These are phyloP conservation scores for Bombus superbus DNA, from an alignment of 1,140 invertebrate genomes.

Conservation along the genomic window DNA sequence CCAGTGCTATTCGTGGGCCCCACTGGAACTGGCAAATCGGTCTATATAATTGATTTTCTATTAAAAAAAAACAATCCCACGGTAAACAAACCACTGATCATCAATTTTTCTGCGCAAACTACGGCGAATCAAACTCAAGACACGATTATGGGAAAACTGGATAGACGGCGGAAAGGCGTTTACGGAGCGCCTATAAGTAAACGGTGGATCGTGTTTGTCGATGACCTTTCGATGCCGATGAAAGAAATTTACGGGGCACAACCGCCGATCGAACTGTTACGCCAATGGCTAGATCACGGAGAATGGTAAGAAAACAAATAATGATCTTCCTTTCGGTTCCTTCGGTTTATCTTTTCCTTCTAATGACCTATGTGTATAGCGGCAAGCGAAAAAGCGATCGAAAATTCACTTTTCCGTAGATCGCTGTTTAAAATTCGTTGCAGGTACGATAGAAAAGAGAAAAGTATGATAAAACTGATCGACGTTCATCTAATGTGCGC, in stretches of 20 bases:
- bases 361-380: neutral
- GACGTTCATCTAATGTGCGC: constrained; percentile 94
- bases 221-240: constrained; percentile 96
- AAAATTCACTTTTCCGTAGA: neutral
- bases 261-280: constrained; percentile 94
- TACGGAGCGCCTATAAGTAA: constrained; percentile 95
- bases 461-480: constrained; percentile 91
- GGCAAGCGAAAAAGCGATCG: neutral
- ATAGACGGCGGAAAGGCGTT: constrained; percentile 97
- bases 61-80: constrained; percentile 91
- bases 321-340: neutral
- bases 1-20: constrained; percentile 94
- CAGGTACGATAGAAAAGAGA: constrained; percentile 95
- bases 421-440: constrained; percentile 76
- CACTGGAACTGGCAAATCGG: constrained; percentile 96
- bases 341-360: fast-evolving
- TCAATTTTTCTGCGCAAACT: constrained; percentile 97
- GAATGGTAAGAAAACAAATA: constrained; percentile 86
- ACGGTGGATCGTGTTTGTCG: constrained; percentile 95
- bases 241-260: constrained; percentile 95
- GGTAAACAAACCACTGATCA: constrained; percentile 92
- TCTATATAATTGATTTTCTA: constrained; percentile 92
- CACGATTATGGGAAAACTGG: constrained; percentile 97
- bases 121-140: constrained; percentile 97
- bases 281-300: constrained; percentile 95